A percentile compares a stretch with the other conserved stretches of the same genome.
These are phyloP conservation scores for human DNA, from an alignment of 2,113 vertebrate genomes.

Conservation along the genomic window GRCh38 chr11:67264501-67265000, in stretches of 20 bases:
- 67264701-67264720: not conserved
- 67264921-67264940: not conserved
- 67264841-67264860: not conserved
- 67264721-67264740: not conserved
- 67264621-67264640: not conserved
- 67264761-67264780: not conserved
- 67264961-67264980: not conserved
- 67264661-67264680: not conserved
- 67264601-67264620: not conserved
- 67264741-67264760: not conserved
- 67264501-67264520: not conserved
- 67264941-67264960: too few species aligned
- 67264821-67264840: not conserved
- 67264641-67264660: not conserved
- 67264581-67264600: not conserved
- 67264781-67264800: not conserved
- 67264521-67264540: not conserved
- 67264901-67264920: not conserved
- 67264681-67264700: not conserved
- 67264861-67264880: not conserved
- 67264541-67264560: not conserved
- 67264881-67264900: not conserved
- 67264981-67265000: not conserved
- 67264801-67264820: not conserved
- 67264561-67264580: not conserved